Evolutionary conservation across 2,888 invertebrate genomes (phyloP).

Genomic region (Ormyrus thymus): DNA sequence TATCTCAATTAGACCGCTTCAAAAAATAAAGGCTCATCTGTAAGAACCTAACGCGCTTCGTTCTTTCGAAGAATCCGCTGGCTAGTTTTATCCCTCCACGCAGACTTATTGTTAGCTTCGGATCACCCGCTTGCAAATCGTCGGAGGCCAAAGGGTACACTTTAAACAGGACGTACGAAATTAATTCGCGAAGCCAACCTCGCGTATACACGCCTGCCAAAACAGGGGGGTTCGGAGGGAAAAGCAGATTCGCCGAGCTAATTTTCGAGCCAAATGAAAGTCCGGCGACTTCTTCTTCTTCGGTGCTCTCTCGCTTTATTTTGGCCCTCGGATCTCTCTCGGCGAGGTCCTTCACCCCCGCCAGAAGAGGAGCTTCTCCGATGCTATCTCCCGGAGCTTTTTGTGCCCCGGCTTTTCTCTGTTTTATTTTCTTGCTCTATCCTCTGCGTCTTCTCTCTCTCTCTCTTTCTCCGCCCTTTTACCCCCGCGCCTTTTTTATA

Average conservation of each 20-base stretch:
- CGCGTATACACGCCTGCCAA: background rate
- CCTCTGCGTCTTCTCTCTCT: background rate
- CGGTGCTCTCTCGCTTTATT: slow-evolving; percentile 36
- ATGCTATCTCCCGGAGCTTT: slow-evolving; percentile 31
- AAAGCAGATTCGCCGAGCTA: slow-evolving; percentile 25
- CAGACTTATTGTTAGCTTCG: no score
- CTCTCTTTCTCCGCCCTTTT: slow-evolving; percentile 4
- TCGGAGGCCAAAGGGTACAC: background rate
- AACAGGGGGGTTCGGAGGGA: background rate
- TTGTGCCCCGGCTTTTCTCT: slow-evolving; percentile 8
- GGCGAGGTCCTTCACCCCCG: slow-evolving; percentile 37
- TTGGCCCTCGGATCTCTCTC: slow-evolving; percentile 4
- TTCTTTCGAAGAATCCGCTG: no score
- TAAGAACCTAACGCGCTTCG: background rate
- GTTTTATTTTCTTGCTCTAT: background rate
- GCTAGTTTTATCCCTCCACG: no score
- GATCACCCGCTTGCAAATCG: background rate
- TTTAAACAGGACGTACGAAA: slow-evolving; percentile 1
- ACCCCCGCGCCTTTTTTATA: background rate
- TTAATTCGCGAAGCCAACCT: slow-evolving; percentile 7
- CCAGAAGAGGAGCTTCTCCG: background rate
- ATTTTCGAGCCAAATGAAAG: slow-evolving; percentile 54
- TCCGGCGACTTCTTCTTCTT: slow-evolving; percentile 32
- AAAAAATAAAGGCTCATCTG: no score
- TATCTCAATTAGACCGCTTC: no score